These are phyloP conservation scores for Neomicropteryx cornuta DNA, from an alignment of 1,140 invertebrate species.

Conservation along the genomic window DNA sequence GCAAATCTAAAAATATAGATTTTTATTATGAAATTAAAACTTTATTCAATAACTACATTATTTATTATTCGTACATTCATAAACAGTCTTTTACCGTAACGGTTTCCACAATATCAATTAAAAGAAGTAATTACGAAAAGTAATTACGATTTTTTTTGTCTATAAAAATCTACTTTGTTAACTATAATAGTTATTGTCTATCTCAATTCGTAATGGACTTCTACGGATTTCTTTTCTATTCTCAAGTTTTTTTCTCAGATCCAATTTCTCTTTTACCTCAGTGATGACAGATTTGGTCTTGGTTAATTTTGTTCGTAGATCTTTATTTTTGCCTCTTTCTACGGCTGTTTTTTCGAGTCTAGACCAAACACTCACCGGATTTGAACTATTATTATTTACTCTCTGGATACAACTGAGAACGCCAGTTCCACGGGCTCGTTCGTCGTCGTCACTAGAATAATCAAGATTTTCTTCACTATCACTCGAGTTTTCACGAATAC, in stretches of 20 bases:
- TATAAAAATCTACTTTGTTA: too few species aligned
- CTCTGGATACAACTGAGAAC: slow-evolving; percentile 27
- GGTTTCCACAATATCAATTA: too few species aligned
- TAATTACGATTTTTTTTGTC: too few species aligned
- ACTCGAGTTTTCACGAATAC: slow-evolving; percentile 9
- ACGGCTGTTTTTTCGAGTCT: slow-evolving; percentile 33
- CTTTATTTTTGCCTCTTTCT: slow-evolving; percentile 16
- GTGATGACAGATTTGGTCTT: slow-evolving; percentile 22
- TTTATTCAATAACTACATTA: too few species aligned
- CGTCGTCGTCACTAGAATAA: slow-evolving; percentile 27
- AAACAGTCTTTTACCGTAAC: too few species aligned
- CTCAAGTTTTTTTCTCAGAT: slow-evolving; percentile 27
- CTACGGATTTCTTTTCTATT: slow-evolving; percentile 25
- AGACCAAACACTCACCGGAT: slow-evolving; percentile 44
- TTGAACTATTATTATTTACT: slow-evolving; percentile 24
- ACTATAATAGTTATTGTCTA: slow-evolving; percentile 32
- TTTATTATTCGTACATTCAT: too few species aligned
- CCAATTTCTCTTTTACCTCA: slow-evolving; percentile 21
- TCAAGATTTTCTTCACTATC: slow-evolving; percentile 19
- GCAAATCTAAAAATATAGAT: too few species aligned
- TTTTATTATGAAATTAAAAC: too few species aligned
- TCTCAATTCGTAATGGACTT: slow-evolving; percentile 35
- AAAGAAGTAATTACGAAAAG: too few species aligned
- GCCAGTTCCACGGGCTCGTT: slow-evolving; percentile 33
- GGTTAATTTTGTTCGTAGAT: slow-evolving; percentile 29